Percentiles rank a stretch among this genome's conserved stretches.
Conservation (phyloP, 2,888 invertebrate species). For the Hemicrepidius hirtus region DNA sequence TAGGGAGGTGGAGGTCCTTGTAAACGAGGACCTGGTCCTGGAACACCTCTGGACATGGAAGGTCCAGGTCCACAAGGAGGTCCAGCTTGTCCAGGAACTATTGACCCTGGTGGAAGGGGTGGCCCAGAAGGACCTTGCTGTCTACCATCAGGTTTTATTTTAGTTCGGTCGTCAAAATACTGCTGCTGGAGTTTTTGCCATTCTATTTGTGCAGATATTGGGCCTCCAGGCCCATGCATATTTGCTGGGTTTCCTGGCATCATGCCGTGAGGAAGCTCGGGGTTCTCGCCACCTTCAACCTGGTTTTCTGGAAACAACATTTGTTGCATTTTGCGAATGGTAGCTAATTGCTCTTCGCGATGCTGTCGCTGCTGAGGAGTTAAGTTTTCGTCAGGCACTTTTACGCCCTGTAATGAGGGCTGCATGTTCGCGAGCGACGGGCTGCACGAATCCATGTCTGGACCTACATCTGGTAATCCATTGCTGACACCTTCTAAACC, state of each 20-base stretch:
- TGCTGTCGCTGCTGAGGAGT: conserved; percentile 97
- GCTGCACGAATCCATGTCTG: conserved; percentile 73
- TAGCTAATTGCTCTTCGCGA: conserved; percentile 94
- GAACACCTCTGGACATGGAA: conserved; percentile 65
- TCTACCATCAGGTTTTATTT: conserved; percentile 60
- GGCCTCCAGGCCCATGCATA: conserved; percentile 48
- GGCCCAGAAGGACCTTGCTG: conserved; percentile 56
- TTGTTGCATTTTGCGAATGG: conserved; percentile 93
- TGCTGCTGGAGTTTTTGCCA: conserved; percentile 95
- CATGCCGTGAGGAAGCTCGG: conserved; percentile 49
- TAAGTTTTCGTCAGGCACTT: conserved; percentile 96
- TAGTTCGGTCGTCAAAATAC: conserved; percentile 84
- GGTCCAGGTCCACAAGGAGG: conserved; percentile 66
- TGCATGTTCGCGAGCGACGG: conserved; percentile 75
- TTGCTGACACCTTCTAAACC: conserved; percentile 70
- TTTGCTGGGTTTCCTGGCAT: conserved; percentile 42
- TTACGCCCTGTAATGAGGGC: conserved; percentile 83
- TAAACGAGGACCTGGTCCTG: conserved; percentile 71
- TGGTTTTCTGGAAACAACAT: conserved; percentile 90
- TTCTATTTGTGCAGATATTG: conserved; percentile 82
- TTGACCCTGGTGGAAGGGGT: conserved; percentile 57
- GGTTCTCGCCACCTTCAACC: conserved; percentile 62
- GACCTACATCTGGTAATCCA: conserved; percentile 69
- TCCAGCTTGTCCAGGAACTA: conserved; percentile 59
- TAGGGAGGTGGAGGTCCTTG: conserved; percentile 88